phyloP scores from a whole-genome alignment of 2,888 invertebrate genomes.

The Harpagoxenus sublaevis region DNA sequence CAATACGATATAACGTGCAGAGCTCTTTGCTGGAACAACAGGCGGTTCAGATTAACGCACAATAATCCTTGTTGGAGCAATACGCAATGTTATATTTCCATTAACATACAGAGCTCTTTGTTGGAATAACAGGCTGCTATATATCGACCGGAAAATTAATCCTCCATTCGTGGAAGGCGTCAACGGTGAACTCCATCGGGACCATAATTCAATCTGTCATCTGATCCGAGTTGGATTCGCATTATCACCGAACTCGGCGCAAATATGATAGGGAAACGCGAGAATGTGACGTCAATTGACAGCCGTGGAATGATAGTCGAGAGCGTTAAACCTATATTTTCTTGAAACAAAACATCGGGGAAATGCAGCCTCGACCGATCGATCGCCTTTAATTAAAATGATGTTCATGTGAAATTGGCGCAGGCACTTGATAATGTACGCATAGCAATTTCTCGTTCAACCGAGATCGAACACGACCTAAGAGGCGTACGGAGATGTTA shows the following conservation, averaged over 20 bases:
- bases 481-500: background rate
- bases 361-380: background rate
- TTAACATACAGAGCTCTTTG: constrained; percentile 15
- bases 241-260: background rate
- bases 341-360: background rate
- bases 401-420: constrained; percentile 4
- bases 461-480: background rate
- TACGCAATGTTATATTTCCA: constrained; percentile 26
- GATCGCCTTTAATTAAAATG: background rate
- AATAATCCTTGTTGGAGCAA: background rate
- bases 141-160: constrained; percentile 15
- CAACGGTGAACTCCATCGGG: constrained; percentile 1
- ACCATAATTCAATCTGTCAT: constrained; percentile 22
- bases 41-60: background rate
- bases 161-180: background rate
- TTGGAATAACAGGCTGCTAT: background rate
- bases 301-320: background rate
- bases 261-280: constrained; percentile 9
- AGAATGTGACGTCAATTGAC: background rate
- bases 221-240: background rate
- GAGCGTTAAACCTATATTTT: constrained; percentile 3
- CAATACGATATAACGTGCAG: background rate
- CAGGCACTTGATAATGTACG: background rate
- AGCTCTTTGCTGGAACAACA: constrained; percentile 1
- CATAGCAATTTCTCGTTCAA: constrained; percentile 2